A percentile compares a stretch with the other conserved stretches of the same genome.
Conservation (phyloP, 2,888 invertebrate genomes). For the Himalopsyche kuldschensis region DNA sequence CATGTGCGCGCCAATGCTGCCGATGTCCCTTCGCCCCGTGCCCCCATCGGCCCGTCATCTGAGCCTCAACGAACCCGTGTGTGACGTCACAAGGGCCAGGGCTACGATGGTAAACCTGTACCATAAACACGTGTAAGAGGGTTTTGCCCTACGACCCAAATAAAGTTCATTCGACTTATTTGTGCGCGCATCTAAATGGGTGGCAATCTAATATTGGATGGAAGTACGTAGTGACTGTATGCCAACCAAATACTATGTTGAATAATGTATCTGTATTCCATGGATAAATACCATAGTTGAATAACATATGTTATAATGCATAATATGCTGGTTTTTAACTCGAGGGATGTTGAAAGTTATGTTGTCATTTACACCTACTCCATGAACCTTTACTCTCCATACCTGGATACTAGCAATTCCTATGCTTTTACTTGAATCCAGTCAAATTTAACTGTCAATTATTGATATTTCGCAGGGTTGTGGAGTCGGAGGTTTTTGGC, state of each 20-base stretch:
- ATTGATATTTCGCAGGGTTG: no score
- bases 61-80: not conserved
- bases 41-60: not conserved
- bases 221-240: not conserved
- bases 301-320: not conserved
- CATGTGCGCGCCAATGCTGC: not conserved
- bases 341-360: not conserved
- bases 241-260: not conserved
- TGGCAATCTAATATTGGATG: constrained; percentile 30
- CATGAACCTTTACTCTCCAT: not conserved
- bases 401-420: no score
- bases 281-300: not conserved
- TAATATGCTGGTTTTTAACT: not conserved
- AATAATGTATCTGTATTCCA: not conserved
- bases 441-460: no score
- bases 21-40: not conserved
- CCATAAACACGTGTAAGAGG: constrained; percentile 31
- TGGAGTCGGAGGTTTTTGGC: no score
- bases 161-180: constrained; percentile 37
- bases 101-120: constrained; percentile 11
- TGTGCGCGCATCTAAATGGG: constrained; percentile 32
- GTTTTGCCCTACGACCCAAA: constrained; percentile 39
- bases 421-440: no score
- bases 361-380: not conserved
- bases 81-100: constrained; percentile 21